These are phyloP conservation scores for Cydia fagiglandana DNA, from an alignment of 1,140 invertebrate species.

Conservation along the genomic window DNA sequence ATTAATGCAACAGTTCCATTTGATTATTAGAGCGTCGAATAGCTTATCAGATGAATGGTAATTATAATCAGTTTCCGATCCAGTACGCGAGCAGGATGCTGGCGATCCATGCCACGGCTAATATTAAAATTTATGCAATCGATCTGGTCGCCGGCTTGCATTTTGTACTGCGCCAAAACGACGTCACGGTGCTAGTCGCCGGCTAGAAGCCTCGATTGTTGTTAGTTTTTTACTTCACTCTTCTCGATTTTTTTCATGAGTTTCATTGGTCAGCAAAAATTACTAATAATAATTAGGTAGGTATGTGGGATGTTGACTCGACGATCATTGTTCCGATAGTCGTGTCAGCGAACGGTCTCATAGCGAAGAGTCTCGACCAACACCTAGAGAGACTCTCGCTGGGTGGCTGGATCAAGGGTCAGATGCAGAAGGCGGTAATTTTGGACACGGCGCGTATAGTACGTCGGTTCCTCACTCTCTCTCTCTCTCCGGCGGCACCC, in stretches of 20 bases:
- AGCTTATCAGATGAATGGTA: constrained; percentile 49
- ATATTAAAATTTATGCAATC: constrained; percentile 68
- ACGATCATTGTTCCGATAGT: too few relatives aligned
- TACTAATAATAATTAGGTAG: too few relatives aligned
- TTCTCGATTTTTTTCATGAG: not conserved
- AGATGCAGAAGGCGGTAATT: too few relatives aligned
- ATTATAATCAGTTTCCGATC: constrained; percentile 47
- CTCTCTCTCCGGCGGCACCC: too few relatives aligned
- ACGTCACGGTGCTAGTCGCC: constrained; percentile 28
- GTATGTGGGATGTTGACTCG: too few relatives aligned
- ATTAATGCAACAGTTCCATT: constrained; percentile 36
- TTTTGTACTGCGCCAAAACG: constrained; percentile 28
- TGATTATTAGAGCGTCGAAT: constrained; percentile 43
- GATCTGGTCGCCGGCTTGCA: constrained; percentile 41
- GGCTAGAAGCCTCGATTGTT: not conserved
- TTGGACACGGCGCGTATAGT: too few relatives aligned
- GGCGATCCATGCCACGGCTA: constrained; percentile 37
- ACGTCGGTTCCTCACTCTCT: too few relatives aligned
- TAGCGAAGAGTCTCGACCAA: too few relatives aligned
- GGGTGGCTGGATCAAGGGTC: too few relatives aligned
- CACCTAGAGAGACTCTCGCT: too few relatives aligned
- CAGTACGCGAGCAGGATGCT: constrained; percentile 34
- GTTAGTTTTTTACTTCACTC: not conserved
- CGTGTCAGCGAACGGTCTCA: too few relatives aligned
- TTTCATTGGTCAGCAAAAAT: too few relatives aligned